Evolutionary conservation across 1,140 invertebrate genomes (phyloP).

Genomic region (Drosophila obscura): DNA sequence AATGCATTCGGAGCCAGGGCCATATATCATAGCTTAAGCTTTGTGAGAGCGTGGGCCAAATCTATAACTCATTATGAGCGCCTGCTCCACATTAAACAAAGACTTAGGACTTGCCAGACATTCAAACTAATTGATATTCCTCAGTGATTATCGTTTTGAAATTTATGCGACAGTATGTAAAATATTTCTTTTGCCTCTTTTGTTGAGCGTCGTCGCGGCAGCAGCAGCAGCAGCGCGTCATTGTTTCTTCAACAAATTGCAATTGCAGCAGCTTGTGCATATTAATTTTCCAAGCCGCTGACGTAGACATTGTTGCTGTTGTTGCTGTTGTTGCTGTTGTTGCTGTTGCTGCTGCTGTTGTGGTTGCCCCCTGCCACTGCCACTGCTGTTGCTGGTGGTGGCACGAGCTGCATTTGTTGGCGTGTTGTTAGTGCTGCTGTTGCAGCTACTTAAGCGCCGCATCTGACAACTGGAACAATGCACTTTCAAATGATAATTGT

Average conservation of each 20-base stretch:
- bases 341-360: constrained; percentile 16
- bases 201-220: background rate
- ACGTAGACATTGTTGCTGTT: constrained; percentile 56
- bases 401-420: constrained; percentile 33
- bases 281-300: constrained; percentile 72
- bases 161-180: constrained; percentile 78
- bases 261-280: constrained; percentile 78
- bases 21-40: constrained; percentile 45
- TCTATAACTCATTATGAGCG: constrained; percentile 74
- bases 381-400: constrained; percentile 19
- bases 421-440: constrained; percentile 26
- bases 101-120: constrained; percentile 12
- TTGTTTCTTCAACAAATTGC: constrained; percentile 79
- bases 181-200: constrained; percentile 57
- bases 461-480: constrained; percentile 75
- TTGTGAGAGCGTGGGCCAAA: constrained; percentile 39
- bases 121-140: constrained; percentile 72
- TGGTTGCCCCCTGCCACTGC: constrained; percentile 35
- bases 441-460: constrained; percentile 57
- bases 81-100: constrained; percentile 72
- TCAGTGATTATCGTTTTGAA: constrained; percentile 61
- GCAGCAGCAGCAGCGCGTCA: constrained; percentile 38
- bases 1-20: constrained; percentile 41
- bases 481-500: constrained; percentile 82
- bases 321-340: constrained; percentile 19